phyloP scores from a whole-genome alignment of 2,888 invertebrate genomes.

The Epistrophe grossulariae region DNA sequence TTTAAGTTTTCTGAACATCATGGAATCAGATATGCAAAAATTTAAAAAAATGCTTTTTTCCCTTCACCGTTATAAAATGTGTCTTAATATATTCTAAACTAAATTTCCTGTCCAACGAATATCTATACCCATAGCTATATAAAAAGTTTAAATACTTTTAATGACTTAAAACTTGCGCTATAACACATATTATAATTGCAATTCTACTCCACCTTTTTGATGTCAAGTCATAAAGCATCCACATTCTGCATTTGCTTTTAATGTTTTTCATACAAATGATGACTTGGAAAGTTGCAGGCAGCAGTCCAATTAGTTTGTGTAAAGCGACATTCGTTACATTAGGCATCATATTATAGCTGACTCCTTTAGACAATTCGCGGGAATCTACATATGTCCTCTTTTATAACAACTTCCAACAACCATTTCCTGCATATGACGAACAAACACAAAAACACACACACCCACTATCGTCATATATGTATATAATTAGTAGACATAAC shows the following conservation, averaged over 20 bases:
- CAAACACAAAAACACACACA: conserved; percentile 10
- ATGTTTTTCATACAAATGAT: background rate
- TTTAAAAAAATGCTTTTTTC: no score
- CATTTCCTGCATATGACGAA: conserved; percentile 38
- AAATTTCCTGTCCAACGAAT: background rate
- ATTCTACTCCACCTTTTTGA: conserved; percentile 41
- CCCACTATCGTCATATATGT: background rate
- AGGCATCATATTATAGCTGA: conserved; percentile 9
- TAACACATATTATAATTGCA: conserved; percentile 1
- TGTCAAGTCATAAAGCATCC: conserved; percentile 12
- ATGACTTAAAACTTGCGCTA: background rate
- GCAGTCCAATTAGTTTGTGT: conserved; percentile 34
- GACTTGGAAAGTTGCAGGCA: conserved; percentile 18
- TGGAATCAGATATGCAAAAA: no score
- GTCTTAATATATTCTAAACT: background rate
- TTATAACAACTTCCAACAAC: conserved; percentile 20
- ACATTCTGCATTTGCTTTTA: background rate
- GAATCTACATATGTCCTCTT: background rate
- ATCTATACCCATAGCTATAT: no score
- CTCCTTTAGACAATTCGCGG: conserved; percentile 31
- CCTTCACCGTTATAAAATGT: no score
- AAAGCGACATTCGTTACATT: conserved; percentile 54
- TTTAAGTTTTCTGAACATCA: no score
- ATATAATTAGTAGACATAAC: conserved; percentile 18
- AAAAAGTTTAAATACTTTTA: background rate